phyloP scores from a whole-genome alignment of 2,888 invertebrate species.

The Nephrotoma flavescens region DNA sequence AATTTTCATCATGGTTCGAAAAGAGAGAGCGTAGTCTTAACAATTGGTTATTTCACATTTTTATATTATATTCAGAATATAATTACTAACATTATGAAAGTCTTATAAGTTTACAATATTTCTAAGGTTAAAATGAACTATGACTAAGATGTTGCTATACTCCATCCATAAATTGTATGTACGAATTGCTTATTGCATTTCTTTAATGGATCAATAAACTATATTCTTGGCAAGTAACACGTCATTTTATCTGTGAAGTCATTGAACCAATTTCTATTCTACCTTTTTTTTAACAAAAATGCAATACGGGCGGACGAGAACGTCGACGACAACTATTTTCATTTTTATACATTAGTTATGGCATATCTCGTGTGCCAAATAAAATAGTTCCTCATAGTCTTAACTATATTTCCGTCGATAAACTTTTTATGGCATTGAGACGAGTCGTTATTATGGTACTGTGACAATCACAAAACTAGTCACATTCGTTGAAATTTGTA shows the following conservation, averaged over 20 bases:
- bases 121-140: too few species aligned
- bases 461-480: background rate
- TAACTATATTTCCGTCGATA: background rate
- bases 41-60: too few species aligned
- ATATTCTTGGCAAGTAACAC: background rate
- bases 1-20: too few species aligned
- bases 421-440: background rate
- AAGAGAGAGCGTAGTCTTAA: too few species aligned
- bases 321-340: background rate
- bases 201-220: background rate
- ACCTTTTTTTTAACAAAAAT: background rate
- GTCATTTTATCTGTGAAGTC: background rate
- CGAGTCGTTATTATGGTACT: background rate
- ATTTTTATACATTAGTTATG: background rate
- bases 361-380: background rate
- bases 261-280: background rate
- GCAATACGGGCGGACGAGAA: background rate
- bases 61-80: too few species aligned
- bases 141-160: too few species aligned
- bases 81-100: too few species aligned
- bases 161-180: too few species aligned
- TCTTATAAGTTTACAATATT: too few species aligned
- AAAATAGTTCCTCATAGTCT: background rate
- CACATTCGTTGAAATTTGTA: background rate
- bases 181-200: background rate